A percentile compares a stretch with the other conserved stretches of the same genome.
Conservation (phyloP, 1,140 invertebrate species). For the Drosophila parabipectinata region DNA sequence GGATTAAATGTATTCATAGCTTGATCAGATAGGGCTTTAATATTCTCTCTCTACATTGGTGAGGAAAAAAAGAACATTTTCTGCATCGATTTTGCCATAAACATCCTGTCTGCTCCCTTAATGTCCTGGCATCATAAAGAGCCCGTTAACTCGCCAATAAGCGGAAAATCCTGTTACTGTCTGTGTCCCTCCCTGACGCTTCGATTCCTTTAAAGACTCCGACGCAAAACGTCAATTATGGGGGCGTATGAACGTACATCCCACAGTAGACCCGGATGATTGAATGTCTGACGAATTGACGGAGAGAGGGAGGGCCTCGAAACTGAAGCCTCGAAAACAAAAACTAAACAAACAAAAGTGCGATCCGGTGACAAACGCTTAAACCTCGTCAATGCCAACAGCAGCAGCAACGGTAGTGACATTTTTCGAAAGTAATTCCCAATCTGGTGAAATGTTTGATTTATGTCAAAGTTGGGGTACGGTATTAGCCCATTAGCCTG, state of each 20-base stretch:
- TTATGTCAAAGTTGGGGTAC: conserved; percentile 62
- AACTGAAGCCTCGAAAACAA: conserved; percentile 39
- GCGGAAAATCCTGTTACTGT: conserved; percentile 48
- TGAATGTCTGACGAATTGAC: conserved; percentile 49
- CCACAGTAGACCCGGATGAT: conserved; percentile 47
- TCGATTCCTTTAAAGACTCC: conserved; percentile 44
- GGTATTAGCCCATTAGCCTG: conserved; percentile 19
- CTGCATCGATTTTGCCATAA: conserved; percentile 38
- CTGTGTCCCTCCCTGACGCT: conserved; percentile 11
- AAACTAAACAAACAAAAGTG: conserved; percentile 51
- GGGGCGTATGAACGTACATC: conserved; percentile 19
- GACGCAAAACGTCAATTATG: conserved; percentile 70
- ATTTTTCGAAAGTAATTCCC: conserved; percentile 69
- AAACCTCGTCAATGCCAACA: conserved; percentile 58
- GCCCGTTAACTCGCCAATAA: conserved; percentile 56
- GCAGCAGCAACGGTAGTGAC: conserved; percentile 30
- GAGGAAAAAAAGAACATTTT: neutral
- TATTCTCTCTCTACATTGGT: neutral
- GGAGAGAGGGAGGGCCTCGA: too few relatives aligned
- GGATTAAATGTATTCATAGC: too few relatives aligned
- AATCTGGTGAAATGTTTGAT: conserved; percentile 63
- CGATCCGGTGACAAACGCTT: conserved; percentile 21
- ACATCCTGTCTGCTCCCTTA: conserved; percentile 8
- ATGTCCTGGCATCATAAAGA: conserved; percentile 38
- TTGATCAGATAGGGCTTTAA: neutral